phyloP scores from a whole-genome alignment of 2,888 invertebrate genomes.

The Leucophora obtusa region DNA sequence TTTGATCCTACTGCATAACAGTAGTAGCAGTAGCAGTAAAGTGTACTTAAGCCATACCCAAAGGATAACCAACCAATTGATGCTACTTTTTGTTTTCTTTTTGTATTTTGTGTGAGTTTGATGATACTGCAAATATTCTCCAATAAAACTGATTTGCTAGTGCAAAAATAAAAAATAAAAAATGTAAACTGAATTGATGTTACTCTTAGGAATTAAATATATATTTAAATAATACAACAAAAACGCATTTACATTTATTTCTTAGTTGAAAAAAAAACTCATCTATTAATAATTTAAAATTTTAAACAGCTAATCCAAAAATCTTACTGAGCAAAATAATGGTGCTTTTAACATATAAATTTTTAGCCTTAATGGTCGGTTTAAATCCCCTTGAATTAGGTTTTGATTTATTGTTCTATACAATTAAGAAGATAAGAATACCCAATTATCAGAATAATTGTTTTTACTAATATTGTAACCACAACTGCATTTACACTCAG shows the following conservation, averaged over 20 bases:
- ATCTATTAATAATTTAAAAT: no score
- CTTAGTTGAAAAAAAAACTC: background rate
- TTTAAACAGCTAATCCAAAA: background rate
- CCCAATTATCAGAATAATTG: no score
- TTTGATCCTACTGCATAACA: conserved; percentile 35
- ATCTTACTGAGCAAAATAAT: no score
- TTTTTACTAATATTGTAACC: no score
- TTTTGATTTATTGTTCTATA: no score
- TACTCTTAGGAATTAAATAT: conserved; percentile 22
- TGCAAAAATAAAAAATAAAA: conserved; percentile 15
- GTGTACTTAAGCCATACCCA: conserved; percentile 42
- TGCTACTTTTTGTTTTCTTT: conserved; percentile 17
- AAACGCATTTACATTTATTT: conserved; percentile 9
- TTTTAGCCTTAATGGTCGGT: no score
- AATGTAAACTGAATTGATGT: conserved; percentile 36
- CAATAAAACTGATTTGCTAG: conserved; percentile 28
- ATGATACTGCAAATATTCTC: conserved; percentile 28
- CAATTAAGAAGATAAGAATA: no score
- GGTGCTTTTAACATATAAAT: no score
- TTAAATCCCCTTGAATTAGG: no score
- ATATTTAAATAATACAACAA: conserved; percentile 9
- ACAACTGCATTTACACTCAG: no score
- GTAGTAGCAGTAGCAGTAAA: conserved; percentile 11
- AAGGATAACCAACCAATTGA: conserved; percentile 39
- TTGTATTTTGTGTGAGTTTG: background rate